Base-by-base conservation (phyloP, 2,113 vertebrate genomes). In the Ardeotis arabs region DNA sequence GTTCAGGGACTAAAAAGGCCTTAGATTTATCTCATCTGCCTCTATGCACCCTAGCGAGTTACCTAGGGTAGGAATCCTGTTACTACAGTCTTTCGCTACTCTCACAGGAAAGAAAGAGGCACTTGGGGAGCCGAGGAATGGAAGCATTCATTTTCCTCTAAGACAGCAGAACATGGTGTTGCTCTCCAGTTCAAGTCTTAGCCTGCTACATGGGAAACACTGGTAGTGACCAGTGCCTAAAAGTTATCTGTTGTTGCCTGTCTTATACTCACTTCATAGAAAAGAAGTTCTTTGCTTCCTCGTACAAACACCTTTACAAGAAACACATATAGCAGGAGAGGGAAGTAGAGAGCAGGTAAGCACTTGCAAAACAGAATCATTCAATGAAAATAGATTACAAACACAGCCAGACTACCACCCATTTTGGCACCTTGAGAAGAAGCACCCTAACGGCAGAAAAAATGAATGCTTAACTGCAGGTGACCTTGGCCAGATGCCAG, bases 161-260 rank as follows among this genome's bases (percentile, higher is more conserved):
- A n/a, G 17, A 76, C 4, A 50, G 41, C 50, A 70, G 23, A 84
- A 67, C 17, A 55, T 3, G 0, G 17, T 55, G 56, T 55, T 67
- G 28, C 50, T 67, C 27, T 62, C 45, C 50, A 69, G 49, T 18
- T 37, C 22, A 85, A 58, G 31, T 6, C 76, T 52, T 70, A 41
- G 24, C 31, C 53, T 33, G 12, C 19, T 39, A 80, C 21, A 22
- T 2, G 3, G 35, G 28, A 79, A 83, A 67, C 25, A 47, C 0
- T 41, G 35, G 49, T n/a, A 91, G 31, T 0, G 0, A 77, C 7
- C 17, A n/a, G 10, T 31, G 11, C 15, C 44, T 68, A 14, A 8
- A 75, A 37, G 37, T 35, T 55, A 53, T 1, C 22, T 8, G 19
- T 24, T 58, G 37, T 55, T 72, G 22, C 31, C n/a, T 53, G 33